These are phyloP conservation scores for Sphaerophoria rueppellii DNA, from an alignment of 2,888 invertebrate genomes.

Conservation along the genomic window DNA sequence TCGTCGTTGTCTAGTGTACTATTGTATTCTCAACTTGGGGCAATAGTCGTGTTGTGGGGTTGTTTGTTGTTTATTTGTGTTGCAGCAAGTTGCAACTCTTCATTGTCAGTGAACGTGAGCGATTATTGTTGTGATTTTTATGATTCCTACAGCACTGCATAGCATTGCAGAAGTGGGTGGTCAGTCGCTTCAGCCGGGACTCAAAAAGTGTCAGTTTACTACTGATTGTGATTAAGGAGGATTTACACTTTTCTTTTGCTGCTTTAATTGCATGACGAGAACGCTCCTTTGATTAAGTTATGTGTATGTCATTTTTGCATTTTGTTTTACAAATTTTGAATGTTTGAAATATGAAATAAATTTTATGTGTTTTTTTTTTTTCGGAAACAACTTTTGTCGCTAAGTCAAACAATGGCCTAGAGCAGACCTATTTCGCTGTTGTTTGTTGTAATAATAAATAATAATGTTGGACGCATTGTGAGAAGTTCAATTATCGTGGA, in stretches of 20 bases:
- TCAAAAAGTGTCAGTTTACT: slow-evolving; percentile 59
- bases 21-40: slow-evolving; percentile 15
- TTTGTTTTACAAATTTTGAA: background rate
- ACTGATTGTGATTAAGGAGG: slow-evolving; percentile 62
- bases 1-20: no score
- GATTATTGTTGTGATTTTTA: slow-evolving; percentile 71
- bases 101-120: slow-evolving; percentile 62
- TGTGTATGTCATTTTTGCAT: slow-evolving; percentile 68
- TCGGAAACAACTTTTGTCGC: slow-evolving; percentile 37
- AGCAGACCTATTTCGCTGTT: slow-evolving; percentile 12
- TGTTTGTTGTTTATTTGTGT: background rate
- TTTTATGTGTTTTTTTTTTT: slow-evolving; percentile 37
- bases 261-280: slow-evolving; percentile 31
- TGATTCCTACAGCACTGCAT: slow-evolving; percentile 56
- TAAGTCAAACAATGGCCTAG: slow-evolving; percentile 16
- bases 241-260: slow-evolving; percentile 47
- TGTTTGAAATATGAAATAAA: slow-evolving; percentile 5
- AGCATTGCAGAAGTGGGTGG: slow-evolving; percentile 65
- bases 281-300: slow-evolving; percentile 53
- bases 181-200: slow-evolving; percentile 63
- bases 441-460: slow-evolving; percentile 15
- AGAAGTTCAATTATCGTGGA: slow-evolving; percentile 44
- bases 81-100: slow-evolving; percentile 16
- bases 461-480: slow-evolving; percentile 45
- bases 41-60: slow-evolving; percentile 35